Evolutionary conservation across 2,797 vertebrate genomes (phyloP).

Genomic region (Amblyopsis hoosieri): DNA sequence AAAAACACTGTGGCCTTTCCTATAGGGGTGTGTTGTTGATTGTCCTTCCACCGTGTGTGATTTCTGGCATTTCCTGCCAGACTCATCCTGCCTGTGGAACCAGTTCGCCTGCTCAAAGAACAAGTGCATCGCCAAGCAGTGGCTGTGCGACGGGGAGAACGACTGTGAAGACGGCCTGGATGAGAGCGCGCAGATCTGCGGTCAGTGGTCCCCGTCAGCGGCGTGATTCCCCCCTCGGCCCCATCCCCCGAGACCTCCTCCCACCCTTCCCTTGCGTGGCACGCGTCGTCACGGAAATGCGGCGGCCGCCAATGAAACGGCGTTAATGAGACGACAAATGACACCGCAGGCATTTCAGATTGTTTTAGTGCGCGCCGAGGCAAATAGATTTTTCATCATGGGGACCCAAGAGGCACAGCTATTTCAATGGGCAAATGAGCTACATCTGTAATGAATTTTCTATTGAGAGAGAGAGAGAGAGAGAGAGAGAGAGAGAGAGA

Average conservation of each 20-base stretch:
- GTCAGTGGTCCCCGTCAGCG: slow-evolving; percentile 70
- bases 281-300: not conserved
- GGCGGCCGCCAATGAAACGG: slow-evolving; percentile 27
- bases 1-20: slow-evolving; percentile 40
- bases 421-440: slow-evolving; percentile 58
- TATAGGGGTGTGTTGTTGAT: slow-evolving; percentile 41
- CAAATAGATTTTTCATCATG: slow-evolving; percentile 62
- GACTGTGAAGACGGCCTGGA: slow-evolving; percentile 94
- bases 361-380: slow-evolving; percentile 51
- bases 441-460: slow-evolving; percentile 56
- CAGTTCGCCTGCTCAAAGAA: slow-evolving; percentile 97
- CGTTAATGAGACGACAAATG: slow-evolving; percentile 57
- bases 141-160: slow-evolving; percentile 95
- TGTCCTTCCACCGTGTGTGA: slow-evolving; percentile 44
- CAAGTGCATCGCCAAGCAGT: slow-evolving; percentile 96
- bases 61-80: slow-evolving; percentile 70
- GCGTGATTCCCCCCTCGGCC: not conserved
- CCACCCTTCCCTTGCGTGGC: not conserved
- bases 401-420: slow-evolving; percentile 41
- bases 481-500: slow-evolving; percentile 34
- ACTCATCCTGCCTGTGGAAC: slow-evolving; percentile 96
- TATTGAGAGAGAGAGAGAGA: slow-evolving; percentile 42
- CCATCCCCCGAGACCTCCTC: not conserved
- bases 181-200: slow-evolving; percentile 91
- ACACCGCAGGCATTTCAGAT: slow-evolving; percentile 50